Conservation (phyloP, 2,888 invertebrate species). For the Melieria crassipennis region DNA sequence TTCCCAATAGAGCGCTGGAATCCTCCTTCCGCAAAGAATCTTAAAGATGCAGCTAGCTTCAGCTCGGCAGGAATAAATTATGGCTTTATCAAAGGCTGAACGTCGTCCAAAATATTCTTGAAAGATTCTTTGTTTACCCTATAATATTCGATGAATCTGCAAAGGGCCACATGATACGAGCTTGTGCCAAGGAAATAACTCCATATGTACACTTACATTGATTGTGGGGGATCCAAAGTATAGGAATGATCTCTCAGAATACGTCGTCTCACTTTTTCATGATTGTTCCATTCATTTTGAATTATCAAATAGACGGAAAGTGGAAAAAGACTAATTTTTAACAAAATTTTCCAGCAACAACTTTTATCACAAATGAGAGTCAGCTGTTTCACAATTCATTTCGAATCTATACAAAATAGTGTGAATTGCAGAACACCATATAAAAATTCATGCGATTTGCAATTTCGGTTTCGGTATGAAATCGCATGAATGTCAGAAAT, state of each 20-base stretch:
- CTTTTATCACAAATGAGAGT: neutral
- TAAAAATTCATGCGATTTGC: neutral
- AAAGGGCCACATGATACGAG: conserved; percentile 2
- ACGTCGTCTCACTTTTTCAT: too few relatives aligned
- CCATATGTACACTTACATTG: conserved; percentile 19
- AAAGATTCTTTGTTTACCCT: conserved; percentile 1
- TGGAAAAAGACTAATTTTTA: neutral
- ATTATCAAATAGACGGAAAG: neutral
- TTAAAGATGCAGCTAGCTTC: conserved; percentile 4
- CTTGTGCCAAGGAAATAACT: conserved; percentile 15
- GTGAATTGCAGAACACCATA: neutral
- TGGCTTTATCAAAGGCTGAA: neutral
- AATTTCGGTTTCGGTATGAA: neutral
- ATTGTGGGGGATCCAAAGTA: too few relatives aligned
- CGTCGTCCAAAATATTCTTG: neutral
- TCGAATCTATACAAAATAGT: neutral
- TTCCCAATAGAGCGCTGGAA: too few relatives aligned
- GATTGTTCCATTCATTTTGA: neutral
- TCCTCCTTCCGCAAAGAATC: conserved; percentile 17
- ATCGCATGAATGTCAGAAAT: neutral
- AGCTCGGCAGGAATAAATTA: neutral
- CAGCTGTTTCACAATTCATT: conserved; percentile 13
- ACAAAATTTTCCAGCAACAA: neutral
- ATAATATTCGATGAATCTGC: neutral
- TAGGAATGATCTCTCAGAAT: too few relatives aligned